A percentile compares a stretch with the other conserved stretches of the same genome.
Evolutionary conservation across 2,797 vertebrate species (phyloP).

Genomic region (Onychomys leucogaster): DNA sequence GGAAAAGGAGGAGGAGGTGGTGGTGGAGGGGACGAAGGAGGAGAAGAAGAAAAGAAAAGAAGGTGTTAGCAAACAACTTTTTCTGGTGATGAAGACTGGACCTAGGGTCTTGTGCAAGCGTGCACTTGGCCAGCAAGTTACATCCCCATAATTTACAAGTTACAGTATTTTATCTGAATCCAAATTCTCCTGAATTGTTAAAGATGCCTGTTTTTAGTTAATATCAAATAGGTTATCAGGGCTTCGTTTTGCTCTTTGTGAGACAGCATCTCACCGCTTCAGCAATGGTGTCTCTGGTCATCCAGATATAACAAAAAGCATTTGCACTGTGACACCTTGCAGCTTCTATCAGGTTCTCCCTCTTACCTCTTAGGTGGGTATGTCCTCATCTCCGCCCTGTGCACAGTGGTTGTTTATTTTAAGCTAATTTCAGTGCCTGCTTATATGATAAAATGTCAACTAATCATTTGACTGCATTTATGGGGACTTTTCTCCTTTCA

Average conservation of each 20-base stretch:
- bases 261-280: neutral
- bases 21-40: rapidly evolving
- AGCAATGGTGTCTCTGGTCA: neutral
- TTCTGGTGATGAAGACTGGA: too few species aligned
- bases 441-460: constrained; percentile 33
- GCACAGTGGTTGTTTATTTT: constrained; percentile 32
- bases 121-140: neutral
- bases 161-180: neutral
- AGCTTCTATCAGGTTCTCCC: neutral
- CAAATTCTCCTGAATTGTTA: constrained; percentile 14
- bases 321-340: neutral
- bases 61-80: neutral
- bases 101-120: neutral
- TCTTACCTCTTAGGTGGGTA: neutral
- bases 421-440: neutral
- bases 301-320: neutral
- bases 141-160: neutral
- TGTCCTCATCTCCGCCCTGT: neutral
- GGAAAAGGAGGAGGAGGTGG: too few species aligned
- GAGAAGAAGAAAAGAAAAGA: neutral
- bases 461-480: neutral
- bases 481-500: neutral
- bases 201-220: constrained; percentile 27
- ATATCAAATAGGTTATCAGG: neutral
- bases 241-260: neutral